Percentiles rank a stretch among this genome's conserved stretches.
Evolutionary conservation across 2,888 invertebrate species (phyloP).

Genomic region (Ariolimax columbianus): DNA sequence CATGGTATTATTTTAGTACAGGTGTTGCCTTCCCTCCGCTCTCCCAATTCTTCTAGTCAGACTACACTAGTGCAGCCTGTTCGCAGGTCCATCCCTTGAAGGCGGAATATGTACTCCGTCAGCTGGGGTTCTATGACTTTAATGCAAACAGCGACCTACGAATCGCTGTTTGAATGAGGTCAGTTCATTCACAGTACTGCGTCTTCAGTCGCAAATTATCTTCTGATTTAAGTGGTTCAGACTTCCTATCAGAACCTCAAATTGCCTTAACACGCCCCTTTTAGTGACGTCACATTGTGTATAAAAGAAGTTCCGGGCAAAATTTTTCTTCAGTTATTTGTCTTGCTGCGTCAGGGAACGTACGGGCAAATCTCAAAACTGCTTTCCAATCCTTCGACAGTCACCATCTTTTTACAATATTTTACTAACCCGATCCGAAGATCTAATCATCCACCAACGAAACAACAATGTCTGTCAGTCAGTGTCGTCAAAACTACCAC

Average conservation of each 20-base stretch:
- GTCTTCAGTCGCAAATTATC: too few species aligned
- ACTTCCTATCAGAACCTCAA: slow-evolving; percentile 1
- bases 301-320: background rate
- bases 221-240: background rate
- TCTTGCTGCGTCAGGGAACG: slow-evolving; percentile 78
- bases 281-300: background rate
- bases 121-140: too few species aligned
- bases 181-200: too few species aligned
- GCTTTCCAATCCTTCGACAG: background rate
- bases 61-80: too few species aligned
- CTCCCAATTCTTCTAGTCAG: too few species aligned
- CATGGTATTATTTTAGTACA: too few species aligned
- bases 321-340: slow-evolving; percentile 57
- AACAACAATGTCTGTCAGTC: slow-evolving; percentile 70
- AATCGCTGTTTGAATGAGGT: too few species aligned
- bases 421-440: background rate
- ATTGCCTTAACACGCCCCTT: too few species aligned
- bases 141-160: too few species aligned
- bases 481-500: slow-evolving; percentile 79
- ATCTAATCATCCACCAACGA: background rate
- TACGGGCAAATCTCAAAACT: slow-evolving; percentile 68
- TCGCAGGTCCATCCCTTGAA: too few species aligned
- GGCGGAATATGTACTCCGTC: too few species aligned
- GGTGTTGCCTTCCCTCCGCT: too few species aligned
- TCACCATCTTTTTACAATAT: background rate